phyloP scores from a whole-genome alignment of 2,113 vertebrate species.

The Gadus chalcogrammus region DNA sequence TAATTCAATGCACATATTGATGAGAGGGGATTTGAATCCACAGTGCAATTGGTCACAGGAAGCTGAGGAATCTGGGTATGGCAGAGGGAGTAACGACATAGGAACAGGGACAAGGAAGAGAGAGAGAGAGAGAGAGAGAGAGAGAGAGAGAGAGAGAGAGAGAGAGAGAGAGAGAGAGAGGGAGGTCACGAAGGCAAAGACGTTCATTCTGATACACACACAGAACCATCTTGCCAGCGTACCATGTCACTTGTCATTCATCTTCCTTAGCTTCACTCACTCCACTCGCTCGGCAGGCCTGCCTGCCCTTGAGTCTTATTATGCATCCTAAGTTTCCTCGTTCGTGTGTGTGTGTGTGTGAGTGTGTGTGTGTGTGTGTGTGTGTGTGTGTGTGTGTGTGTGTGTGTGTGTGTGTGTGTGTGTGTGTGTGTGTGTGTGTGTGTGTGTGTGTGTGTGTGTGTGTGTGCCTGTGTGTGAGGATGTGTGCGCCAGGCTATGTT shows the following conservation, averaged over 20 bases:
- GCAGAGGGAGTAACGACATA: not conserved
- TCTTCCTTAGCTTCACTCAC: constrained; percentile 33
- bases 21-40: constrained; percentile 15
- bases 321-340: constrained; percentile 19
- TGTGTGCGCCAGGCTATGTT: not conserved
- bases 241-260: constrained; percentile 49
- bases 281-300: not conserved
- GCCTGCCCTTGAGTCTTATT: constrained; percentile 28
- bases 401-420: no score
- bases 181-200: constrained; percentile 40
- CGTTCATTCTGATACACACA: constrained; percentile 29
- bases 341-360: no score
- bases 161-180: no score
- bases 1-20: not conserved
- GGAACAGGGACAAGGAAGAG: not conserved
- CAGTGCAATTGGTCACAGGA: not conserved
- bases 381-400: no score
- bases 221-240: constrained; percentile 19
- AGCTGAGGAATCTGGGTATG: constrained; percentile 7
- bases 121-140: no score
- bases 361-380: no score
- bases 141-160: no score
- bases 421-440: not conserved
- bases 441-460: no score
- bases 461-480: no score